Evolutionary conservation across 2,888 invertebrate species (phyloP), one percentile per base, ranked within the genome.

Genomic region (Aspidiotus rigidus): DNA sequence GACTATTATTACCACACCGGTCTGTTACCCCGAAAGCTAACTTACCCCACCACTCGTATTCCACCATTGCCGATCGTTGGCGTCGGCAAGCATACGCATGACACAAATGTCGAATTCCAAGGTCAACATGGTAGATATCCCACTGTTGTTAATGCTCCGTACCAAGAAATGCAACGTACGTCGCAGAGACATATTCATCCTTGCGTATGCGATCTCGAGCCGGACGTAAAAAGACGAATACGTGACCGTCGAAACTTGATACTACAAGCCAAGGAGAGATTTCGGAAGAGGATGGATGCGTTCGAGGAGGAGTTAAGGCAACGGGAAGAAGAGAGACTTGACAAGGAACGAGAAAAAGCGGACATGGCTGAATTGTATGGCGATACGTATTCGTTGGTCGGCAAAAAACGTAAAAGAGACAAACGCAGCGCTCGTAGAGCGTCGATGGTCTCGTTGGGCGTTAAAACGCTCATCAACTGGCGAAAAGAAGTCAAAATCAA

Each of bases 391-490:
- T 28, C 15, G 10, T 64, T 54, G 28, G 28, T 28, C 28, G 28
- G 28, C 28, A 28, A 28, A 28, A 28, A 28, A 28, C 28, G 28
- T 28, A 28, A 28, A 28, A 28, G 28, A 28, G 28, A 28, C 5
- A 28, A 28, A 28, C 28, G 28, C 5, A 28, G 28, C 10, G 57
- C 56, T 42, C 56, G 64, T 13, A 42, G 57, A 17, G n/a, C 56
- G 2, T 56, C 64, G 11, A 56, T 16, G 57, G 56, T 64, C 1
- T 17, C 56, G 2, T 17, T 56, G 17, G 56, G 56, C 41, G 17
- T 64, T 6, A 56, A 57, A 41, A 56, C 16, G 44, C 42, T 64
- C 28, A 64, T 64, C 57, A 64, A 64, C 42, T 64, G 64, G 64
- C 49, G 11, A 17, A 64, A 64, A 56, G 28, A 28, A 1, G 28